Evolutionary conservation across 2,888 invertebrate genomes (phyloP), one percentile per base, ranked within the genome.

Genomic region (Leucoptera coffeella): DNA sequence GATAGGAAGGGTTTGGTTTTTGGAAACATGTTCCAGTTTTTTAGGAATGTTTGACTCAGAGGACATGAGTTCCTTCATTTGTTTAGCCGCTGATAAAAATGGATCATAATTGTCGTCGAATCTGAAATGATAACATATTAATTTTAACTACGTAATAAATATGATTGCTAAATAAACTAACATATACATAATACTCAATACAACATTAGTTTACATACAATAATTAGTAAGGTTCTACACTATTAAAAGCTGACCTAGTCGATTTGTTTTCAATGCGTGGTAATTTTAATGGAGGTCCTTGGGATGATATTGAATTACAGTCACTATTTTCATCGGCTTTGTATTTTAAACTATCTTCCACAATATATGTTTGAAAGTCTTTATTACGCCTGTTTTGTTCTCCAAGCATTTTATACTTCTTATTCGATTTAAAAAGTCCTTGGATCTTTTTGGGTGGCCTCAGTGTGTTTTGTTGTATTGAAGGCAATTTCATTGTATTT

Each of bases 11-110:
- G 65, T 69, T 36, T 49, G 44, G 41, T 73, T 57, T 59, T 69
- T 52, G 44, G 67, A 40, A 35, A 60, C 37, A 26, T 43, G 52
- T 42, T 58, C 54, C 35, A 50, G 34, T 46, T 58, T 64, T 54
- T 61, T 62, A 38, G 67, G 56, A 38, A 69, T 53, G 47, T 60
- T 65, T 29, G 78, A 76, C 38, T 80, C 79, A 32, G 80, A 77
- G 26, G 81, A 80, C 59, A 87, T 78, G 17, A 89, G 74, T 46
- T 88, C 86, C 58, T 82, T 80, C 65, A 88, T 78, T 61, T 89
- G 88, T 35, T 80, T 80, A 59, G 87, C 85, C 25, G 88, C 88
- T 37, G 81, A 78, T 37, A 78, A 59, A 56, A 85, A 87, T 26
- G 88, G 88, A 55, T 88, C 83, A 57, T 87, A 86, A 41, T 57